phyloP scores from a whole-genome alignment of 2,113 vertebrate species.

The Brachypteracias leptosomus region DNA sequence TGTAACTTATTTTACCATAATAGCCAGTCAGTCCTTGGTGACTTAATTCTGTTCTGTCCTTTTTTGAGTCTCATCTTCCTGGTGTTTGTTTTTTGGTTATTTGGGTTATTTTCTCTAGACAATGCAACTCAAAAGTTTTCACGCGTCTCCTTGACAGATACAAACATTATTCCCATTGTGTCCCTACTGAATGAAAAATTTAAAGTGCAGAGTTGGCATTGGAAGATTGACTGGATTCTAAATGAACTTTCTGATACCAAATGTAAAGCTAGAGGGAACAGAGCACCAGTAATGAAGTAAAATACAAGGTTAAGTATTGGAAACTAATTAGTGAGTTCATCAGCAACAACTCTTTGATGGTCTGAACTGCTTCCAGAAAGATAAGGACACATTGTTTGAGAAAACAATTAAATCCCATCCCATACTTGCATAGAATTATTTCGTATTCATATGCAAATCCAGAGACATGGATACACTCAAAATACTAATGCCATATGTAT shows the following conservation, averaged over 20 bases:
- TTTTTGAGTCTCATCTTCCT: neutral
- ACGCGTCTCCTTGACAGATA: conserved; percentile 65
- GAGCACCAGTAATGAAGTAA: conserved; percentile 63
- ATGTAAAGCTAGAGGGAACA: conserved; percentile 71
- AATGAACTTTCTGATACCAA: conserved; percentile 74
- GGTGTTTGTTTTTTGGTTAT: neutral
- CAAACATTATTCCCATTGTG: conserved; percentile 71
- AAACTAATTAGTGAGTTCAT: conserved; percentile 80
- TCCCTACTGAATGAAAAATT: conserved; percentile 72
- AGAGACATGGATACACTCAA: conserved; percentile 55
- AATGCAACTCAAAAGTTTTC: conserved; percentile 55
- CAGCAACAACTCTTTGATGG: conserved; percentile 75
- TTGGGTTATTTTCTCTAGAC: neutral
- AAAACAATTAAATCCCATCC: conserved; percentile 76
- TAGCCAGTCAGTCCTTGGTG: neutral
- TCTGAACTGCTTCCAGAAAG: conserved; percentile 78
- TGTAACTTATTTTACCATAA: neutral
- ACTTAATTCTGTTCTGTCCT: neutral
- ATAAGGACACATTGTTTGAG: conserved; percentile 80
- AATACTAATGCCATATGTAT: conserved; percentile 42
- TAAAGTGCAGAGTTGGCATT: conserved; percentile 54
- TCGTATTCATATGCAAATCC: conserved; percentile 79
- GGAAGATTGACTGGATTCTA: conserved; percentile 76
- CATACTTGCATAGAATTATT: conserved; percentile 76
- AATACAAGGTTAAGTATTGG: conserved; percentile 76